Conservation (phyloP, 2,797 vertebrate genomes). For the Sebastes steindachneri region DNA sequence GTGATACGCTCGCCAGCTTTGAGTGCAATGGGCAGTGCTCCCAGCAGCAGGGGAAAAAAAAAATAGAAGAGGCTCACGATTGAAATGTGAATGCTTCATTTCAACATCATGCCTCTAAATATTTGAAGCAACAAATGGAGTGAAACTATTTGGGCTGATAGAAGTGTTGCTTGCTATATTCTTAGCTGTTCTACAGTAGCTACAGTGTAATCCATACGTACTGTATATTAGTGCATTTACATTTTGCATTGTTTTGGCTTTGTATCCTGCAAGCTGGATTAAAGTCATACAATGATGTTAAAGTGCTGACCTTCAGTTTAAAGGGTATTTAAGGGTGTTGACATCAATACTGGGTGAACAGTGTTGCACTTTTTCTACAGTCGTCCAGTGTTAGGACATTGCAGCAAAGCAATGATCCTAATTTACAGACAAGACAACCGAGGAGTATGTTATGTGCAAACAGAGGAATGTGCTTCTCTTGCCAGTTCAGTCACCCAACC, state of each 20-base stretch:
- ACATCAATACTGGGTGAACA: neutral
- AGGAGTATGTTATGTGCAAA: neutral
- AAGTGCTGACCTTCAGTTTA: neutral
- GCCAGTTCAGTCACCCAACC: neutral
- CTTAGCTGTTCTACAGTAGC: neutral
- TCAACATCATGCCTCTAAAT: slow-evolving; percentile 32
- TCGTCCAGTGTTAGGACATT: neutral
- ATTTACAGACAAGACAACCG: neutral
- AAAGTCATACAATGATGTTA: neutral
- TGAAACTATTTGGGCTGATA: slow-evolving; percentile 1
- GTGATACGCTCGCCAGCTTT: slow-evolving; percentile 29
- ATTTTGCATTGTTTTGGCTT: neutral
- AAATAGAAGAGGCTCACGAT: slow-evolving; percentile 4
- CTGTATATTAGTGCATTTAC: neutral
- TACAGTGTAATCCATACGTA: neutral
- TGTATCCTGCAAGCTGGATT: neutral
- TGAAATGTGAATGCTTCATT: slow-evolving; percentile 40
- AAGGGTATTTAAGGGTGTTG: neutral
- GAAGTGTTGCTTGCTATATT: neutral
- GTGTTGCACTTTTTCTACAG: neutral
- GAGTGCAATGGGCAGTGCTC: slow-evolving; percentile 38
- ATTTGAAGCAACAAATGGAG: slow-evolving; percentile 26
- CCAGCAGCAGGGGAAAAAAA: neutral
- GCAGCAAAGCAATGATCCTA: neutral
- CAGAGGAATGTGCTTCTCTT: neutral